Base-by-base conservation (phyloP, 2,888 invertebrate species). In the Deilephila porcellus region DNA sequence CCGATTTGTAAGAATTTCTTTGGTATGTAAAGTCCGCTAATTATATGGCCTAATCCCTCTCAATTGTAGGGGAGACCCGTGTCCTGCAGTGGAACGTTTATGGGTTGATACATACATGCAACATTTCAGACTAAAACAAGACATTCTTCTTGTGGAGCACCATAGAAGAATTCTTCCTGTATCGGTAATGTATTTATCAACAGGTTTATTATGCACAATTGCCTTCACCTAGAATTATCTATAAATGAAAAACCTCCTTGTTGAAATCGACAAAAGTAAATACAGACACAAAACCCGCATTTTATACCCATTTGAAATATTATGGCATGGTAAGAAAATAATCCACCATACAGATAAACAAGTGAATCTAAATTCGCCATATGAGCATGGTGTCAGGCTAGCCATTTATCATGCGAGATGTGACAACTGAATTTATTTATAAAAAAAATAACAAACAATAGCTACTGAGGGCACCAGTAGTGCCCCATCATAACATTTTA, bases 381-480 rank as follows among this genome's bases (percentile, higher is more conserved):
- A 93, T 93, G 94, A 94, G 89, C 87, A 82, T 76, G 88, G 85
- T 94, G 94, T 94, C 93, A 90, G 81, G 80, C 78, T 83, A 70
- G 83, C 89, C 93, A 93, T 94, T 93, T 93, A 93, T 94, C 94
- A 94, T 90, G 64, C 76, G 84, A 84, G 91, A 90, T 92, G 91
- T 92, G 94, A 94, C 94, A 94, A 92, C 92, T 93, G 93, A 93
- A 94, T 94, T 94, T 93, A 93, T 93, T 92, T 91, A 88, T 88
- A 85, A 86, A 90, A 93, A 93, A 92, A 93, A 86, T 88, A 93
- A 93, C 88, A 93, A 93, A 93, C 93, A 94, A 93, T 91, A 86
- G 90, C 79, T 75, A 81, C 84, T 85, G 85, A 86, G 87, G 87
- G 89, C 88, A 81, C 83, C 83, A 81, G 81, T 83, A 84, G 86